phyloP scores from a whole-genome alignment of 2,113 vertebrate species.

The Rhinopomastus cyanomelas region DNA sequence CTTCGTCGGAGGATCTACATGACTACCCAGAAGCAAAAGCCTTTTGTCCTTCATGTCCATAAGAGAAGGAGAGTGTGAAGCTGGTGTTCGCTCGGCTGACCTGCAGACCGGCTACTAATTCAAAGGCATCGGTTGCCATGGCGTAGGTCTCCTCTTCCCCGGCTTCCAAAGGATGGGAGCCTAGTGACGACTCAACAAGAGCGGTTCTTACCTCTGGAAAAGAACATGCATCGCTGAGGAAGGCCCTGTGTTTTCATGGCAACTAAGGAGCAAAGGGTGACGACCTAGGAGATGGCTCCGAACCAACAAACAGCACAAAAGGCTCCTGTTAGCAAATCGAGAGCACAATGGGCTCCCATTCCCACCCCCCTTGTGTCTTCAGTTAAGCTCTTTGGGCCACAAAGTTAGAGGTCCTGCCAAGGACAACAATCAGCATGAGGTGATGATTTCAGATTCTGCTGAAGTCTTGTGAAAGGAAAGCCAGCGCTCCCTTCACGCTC shows the following conservation, averaged over 20 bases:
- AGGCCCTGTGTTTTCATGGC: conserved; percentile 37
- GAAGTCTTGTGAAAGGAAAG: background rate
- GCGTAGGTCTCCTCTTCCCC: conserved; percentile 32
- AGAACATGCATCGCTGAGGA: conserved; percentile 38
- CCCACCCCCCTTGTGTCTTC: conserved; percentile 26
- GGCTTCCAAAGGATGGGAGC: conserved; percentile 5
- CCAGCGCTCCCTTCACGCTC: background rate
- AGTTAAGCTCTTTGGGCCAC: conserved; percentile 33
- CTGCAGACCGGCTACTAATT: conserved; percentile 43
- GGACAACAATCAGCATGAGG: background rate
- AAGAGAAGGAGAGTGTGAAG: conserved; percentile 52
- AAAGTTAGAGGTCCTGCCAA: conserved; percentile 48
- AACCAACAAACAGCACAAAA: conserved; percentile 50
- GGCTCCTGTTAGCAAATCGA: conserved; percentile 50
- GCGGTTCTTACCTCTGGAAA: background rate
- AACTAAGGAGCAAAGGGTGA: conserved; percentile 60
- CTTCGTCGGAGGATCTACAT: conserved; percentile 51
- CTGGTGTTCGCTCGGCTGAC: conserved; percentile 38
- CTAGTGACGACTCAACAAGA: conserved; percentile 18
- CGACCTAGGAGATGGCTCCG: conserved; percentile 47
- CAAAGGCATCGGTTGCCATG: conserved; percentile 66
- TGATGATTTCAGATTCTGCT: conserved; percentile 45
- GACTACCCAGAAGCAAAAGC: conserved; percentile 64
- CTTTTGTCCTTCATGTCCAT: conserved; percentile 51
- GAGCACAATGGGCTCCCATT: conserved; percentile 31